Conservation (phyloP, 2,797 vertebrate species). For the Rhinophrynus dorsalis region DNA sequence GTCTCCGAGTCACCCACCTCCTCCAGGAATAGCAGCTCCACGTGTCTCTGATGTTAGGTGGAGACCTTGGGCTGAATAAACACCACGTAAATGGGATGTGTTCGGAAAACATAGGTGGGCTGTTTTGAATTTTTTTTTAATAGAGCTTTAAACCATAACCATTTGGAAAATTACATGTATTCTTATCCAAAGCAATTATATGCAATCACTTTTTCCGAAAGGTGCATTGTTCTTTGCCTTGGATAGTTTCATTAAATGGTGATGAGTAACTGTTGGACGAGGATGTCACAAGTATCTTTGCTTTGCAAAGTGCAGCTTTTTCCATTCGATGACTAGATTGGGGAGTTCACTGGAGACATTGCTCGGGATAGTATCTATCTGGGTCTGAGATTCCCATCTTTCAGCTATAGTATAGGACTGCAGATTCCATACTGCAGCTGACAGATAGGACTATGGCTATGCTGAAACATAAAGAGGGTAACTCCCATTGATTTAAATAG, state of each 20-base stretch:
- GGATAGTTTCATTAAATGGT: slow-evolving; percentile 59
- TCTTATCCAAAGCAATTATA: slow-evolving; percentile 56
- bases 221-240: slow-evolving; percentile 62
- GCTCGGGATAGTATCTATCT: slow-evolving; percentile 19
- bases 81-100: slow-evolving; percentile 23
- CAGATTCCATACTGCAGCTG: not conserved
- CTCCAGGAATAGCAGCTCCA: slow-evolving; percentile 23
- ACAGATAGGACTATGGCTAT: too few relatives aligned
- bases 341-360: slow-evolving; percentile 35
- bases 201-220: slow-evolving; percentile 68
- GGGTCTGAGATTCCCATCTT: too few relatives aligned
- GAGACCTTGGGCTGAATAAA: slow-evolving; percentile 33
- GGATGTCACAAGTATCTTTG: slow-evolving; percentile 64
- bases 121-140: slow-evolving; percentile 30
- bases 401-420: too few relatives aligned
- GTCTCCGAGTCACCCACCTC: slow-evolving; percentile 27
- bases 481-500: too few relatives aligned
- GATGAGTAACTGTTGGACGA: slow-evolving; percentile 72
- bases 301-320: slow-evolving; percentile 64
- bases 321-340: slow-evolving; percentile 66
- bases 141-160: slow-evolving; percentile 39
- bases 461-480: too few relatives aligned
- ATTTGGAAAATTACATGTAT: slow-evolving; percentile 53
- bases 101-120: slow-evolving; percentile 55
- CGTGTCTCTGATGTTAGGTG: slow-evolving; percentile 30